These are phyloP conservation scores for Drosophila affinis DNA, from an alignment of 2,888 invertebrate genomes.

Conservation along the genomic window DNA sequence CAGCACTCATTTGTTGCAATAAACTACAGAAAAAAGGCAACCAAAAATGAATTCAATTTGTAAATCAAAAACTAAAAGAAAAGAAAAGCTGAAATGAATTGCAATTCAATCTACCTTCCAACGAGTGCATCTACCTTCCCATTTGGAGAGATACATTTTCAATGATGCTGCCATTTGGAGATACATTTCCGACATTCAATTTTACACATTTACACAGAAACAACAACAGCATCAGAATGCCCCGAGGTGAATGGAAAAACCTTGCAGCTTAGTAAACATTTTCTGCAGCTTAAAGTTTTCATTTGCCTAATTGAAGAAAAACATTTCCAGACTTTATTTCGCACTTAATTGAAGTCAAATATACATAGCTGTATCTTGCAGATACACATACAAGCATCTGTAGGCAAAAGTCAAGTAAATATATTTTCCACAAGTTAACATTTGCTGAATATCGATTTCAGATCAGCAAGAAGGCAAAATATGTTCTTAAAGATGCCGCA, in stretches of 20 bases:
- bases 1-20: too few species aligned
- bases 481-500: constrained; percentile 29
- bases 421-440: not conserved
- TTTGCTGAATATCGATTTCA: constrained; percentile 1
- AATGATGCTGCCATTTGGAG: not conserved
- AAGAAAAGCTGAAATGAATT: not conserved
- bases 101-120: not conserved
- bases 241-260: not conserved
- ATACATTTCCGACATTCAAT: constrained; percentile 4
- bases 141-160: not conserved
- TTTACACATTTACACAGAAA: not conserved
- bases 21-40: not conserved
- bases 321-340: not conserved
- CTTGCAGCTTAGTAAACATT: constrained; percentile 3
- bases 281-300: constrained; percentile 15
- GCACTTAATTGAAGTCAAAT: constrained; percentile 1
- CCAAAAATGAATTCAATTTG: not conserved
- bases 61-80: not conserved
- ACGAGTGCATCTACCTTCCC: not conserved
- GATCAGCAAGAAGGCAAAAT: not conserved
- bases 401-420: not conserved
- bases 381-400: not conserved
- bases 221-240: not conserved
- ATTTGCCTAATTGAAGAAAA: constrained; percentile 9
- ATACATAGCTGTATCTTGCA: not conserved